These are phyloP conservation scores for Paratrypauchen microcephalus DNA, from an alignment of 2,797 vertebrate genomes.

Conservation along the genomic window DNA sequence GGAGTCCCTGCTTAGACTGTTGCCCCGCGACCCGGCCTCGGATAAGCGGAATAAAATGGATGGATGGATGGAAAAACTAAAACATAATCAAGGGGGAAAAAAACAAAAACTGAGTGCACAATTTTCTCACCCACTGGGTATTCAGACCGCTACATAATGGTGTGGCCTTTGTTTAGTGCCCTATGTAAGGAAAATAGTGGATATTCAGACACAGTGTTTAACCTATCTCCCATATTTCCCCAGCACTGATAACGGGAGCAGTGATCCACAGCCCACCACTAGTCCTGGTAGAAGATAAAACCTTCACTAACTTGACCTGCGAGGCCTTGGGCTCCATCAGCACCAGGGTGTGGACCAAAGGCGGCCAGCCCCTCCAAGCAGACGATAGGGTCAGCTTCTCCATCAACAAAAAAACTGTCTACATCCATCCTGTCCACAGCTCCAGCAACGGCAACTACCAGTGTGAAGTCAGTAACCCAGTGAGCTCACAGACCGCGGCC, in stretches of 20 bases:
- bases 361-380: slow-evolving; percentile 34
- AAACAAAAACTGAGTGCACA: neutral
- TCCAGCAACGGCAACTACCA: slow-evolving; percentile 53
- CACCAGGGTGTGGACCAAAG: slow-evolving; percentile 61
- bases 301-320: slow-evolving; percentile 66
- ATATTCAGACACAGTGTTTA: neutral
- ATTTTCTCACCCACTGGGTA: neutral
- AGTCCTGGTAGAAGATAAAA: slow-evolving; percentile 56
- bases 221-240: neutral
- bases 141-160: neutral
- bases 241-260: slow-evolving; percentile 53
- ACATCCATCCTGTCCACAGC: slow-evolving; percentile 53
- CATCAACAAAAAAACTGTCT: slow-evolving; percentile 43
- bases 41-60: too few species aligned
- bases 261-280: slow-evolving; percentile 47
- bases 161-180: neutral
- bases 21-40: too few species aligned
- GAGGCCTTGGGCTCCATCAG: slow-evolving; percentile 57
- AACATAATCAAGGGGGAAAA: neutral
- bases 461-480: slow-evolving; percentile 68
- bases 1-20: too few species aligned
- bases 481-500: slow-evolving; percentile 51
- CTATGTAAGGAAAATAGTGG: neutral
- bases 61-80: too few species aligned
- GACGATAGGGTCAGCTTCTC: slow-evolving; percentile 51